Conservation (phyloP, 2,113 vertebrate genomes). For the Benitochromis conjunctus region DNA sequence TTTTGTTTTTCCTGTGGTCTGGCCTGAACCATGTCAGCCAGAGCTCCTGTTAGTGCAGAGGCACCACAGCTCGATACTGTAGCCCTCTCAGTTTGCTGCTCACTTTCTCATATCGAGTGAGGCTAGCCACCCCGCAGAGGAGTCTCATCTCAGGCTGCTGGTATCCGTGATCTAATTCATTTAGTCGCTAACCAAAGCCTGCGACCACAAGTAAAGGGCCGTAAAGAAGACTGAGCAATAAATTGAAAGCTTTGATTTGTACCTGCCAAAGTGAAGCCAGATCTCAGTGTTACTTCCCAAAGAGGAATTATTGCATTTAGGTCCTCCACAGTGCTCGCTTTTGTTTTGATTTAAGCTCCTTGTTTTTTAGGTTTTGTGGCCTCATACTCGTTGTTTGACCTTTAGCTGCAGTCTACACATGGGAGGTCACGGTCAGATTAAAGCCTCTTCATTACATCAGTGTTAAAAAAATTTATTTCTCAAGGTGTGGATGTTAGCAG, state of each 20-base stretch:
- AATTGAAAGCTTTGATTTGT: constrained; percentile 12
- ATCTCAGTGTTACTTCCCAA: background rate
- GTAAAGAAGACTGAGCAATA: background rate
- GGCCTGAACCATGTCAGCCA: background rate
- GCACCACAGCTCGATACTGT: background rate
- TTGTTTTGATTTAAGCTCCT: background rate
- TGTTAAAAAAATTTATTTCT: background rate
- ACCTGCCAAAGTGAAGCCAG: background rate
- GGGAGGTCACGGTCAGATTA: background rate
- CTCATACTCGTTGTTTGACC: background rate
- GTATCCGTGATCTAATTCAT: constrained; percentile 1
- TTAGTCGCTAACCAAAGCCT: background rate
- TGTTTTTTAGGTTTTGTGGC: background rate
- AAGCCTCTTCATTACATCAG: background rate
- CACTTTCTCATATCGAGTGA: background rate
- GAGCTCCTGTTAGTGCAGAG: background rate
- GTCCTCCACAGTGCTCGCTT: background rate
- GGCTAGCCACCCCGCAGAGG: background rate
- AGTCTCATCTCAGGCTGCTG: background rate
- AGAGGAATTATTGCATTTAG: background rate
- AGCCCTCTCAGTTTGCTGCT: background rate
- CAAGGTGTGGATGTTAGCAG: background rate
- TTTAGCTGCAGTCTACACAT: background rate
- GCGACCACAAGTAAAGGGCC: background rate
- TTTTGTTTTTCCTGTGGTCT: background rate